phyloP scores from a whole-genome alignment of 2,113 vertebrate genomes.

The Terrapene triunguis region DNA sequence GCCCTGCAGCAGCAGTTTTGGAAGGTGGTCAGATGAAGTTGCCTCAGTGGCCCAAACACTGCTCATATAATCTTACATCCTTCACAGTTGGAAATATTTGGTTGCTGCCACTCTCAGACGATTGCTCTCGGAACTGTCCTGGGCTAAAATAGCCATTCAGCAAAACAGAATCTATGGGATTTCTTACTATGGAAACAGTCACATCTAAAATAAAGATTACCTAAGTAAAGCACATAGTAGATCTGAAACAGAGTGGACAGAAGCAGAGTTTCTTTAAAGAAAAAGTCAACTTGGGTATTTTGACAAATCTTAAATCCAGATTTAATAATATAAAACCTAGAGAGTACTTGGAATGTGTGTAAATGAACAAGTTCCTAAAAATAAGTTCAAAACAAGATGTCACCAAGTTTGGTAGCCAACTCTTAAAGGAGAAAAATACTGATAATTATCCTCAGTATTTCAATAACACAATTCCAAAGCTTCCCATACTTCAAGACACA shows the following conservation, averaged over 20 bases:
- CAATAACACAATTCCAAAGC: background rate
- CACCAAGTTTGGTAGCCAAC: background rate
- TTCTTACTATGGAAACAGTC: background rate
- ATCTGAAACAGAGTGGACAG: background rate
- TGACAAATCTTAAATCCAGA: background rate
- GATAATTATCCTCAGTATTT: background rate
- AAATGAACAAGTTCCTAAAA: background rate
- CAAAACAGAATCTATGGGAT: background rate
- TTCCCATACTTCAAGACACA: background rate
- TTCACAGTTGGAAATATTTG: background rate
- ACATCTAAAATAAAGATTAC: background rate
- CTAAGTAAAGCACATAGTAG: background rate
- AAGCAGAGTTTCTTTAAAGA: background rate
- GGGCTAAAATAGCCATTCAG: background rate
- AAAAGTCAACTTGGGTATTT: background rate
- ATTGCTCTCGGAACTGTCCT: rapidly evolving
- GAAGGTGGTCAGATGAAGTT: background rate
- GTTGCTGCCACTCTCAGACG: background rate
- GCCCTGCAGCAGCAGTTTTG: rapidly evolving
- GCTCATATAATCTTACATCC: background rate
- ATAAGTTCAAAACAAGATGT: background rate
- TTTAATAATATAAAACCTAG: background rate
- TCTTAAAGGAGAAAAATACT: background rate
- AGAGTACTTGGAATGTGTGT: background rate
- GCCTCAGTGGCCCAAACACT: rapidly evolving